phyloP scores from a whole-genome alignment of 37 sponge, comb jelly and placozoan species.

The Dysidea cf. avara region DNA sequence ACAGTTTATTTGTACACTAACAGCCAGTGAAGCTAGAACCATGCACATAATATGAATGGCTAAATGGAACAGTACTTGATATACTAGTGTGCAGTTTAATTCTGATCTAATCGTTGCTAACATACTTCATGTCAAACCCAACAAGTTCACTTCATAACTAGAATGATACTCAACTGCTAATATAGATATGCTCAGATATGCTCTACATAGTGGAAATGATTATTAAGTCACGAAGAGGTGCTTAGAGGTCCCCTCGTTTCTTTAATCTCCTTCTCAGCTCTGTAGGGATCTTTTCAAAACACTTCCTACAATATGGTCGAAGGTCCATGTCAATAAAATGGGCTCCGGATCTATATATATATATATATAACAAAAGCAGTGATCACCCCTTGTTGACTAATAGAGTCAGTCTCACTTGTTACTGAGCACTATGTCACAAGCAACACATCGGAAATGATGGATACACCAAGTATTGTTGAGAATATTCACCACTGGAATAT shows the following conservation, averaged over 20 bases:
- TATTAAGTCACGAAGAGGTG: too few relatives aligned
- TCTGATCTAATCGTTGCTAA: too few relatives aligned
- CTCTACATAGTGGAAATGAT: too few relatives aligned
- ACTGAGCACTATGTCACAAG: conserved; percentile 77
- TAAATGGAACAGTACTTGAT: too few relatives aligned
- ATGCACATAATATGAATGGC: too few relatives aligned
- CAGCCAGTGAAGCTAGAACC: too few relatives aligned
- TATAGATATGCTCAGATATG: too few relatives aligned
- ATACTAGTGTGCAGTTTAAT: too few relatives aligned
- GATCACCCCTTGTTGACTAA: neutral
- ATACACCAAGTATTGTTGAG: conserved; percentile 93
- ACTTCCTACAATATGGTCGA: conserved; percentile 91
- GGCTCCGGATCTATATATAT: conserved; percentile 62
- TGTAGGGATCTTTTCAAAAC: conserved; percentile 87
- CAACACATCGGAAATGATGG: conserved; percentile 92
- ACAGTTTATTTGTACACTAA: too few relatives aligned
- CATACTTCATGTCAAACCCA: too few relatives aligned
- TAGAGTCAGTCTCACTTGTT: conserved; percentile 45
- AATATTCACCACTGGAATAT: conserved; percentile 73
- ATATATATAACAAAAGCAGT: neutral
- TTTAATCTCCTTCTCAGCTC: conserved; percentile 91
- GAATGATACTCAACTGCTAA: too few relatives aligned
- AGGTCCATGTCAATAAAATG: conserved; percentile 90
- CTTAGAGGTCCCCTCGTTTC: conserved; percentile 40
- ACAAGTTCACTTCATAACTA: too few relatives aligned